A percentile compares a stretch with the other conserved stretches of the same genome.
phyloP scores from a whole-genome alignment of 2,888 invertebrate genomes.

The Deroplatys truncata region DNA sequence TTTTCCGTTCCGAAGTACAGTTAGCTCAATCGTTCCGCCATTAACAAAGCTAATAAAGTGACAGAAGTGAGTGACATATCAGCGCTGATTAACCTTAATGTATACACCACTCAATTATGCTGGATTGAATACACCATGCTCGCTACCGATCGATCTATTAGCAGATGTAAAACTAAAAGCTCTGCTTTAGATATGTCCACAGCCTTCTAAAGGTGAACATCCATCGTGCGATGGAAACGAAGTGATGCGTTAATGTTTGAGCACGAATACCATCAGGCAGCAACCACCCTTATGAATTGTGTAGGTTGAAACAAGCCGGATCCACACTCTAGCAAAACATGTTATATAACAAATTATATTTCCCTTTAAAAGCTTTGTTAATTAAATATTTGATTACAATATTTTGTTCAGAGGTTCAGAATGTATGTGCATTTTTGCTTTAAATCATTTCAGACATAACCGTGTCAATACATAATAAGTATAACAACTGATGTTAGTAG shows the following conservation, averaged over 20 bases:
- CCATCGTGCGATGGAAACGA: background rate
- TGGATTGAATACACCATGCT: background rate
- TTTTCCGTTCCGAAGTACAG: background rate
- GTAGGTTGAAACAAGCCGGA: background rate
- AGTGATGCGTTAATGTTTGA: background rate
- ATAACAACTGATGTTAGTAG: too few species aligned
- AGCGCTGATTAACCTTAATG: background rate
- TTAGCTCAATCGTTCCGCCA: background rate
- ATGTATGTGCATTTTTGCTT: too few species aligned
- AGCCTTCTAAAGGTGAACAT: background rate
- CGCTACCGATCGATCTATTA: background rate
- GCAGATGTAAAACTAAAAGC: background rate
- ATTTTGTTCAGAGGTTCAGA: too few species aligned
- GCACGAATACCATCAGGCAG: too few species aligned
- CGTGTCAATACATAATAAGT: too few species aligned
- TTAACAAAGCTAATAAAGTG: background rate
- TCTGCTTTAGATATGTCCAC: background rate
- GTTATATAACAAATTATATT: too few species aligned
- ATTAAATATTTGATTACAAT: too few species aligned
- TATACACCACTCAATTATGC: background rate
- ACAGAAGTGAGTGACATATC: background rate
- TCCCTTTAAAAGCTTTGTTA: too few species aligned
- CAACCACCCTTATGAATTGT: too few species aligned
- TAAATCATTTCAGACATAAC: too few species aligned
- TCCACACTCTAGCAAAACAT: background rate